phyloP scores from a whole-genome alignment of 2,113 vertebrate species.

The Hystrix cristata region DNA sequence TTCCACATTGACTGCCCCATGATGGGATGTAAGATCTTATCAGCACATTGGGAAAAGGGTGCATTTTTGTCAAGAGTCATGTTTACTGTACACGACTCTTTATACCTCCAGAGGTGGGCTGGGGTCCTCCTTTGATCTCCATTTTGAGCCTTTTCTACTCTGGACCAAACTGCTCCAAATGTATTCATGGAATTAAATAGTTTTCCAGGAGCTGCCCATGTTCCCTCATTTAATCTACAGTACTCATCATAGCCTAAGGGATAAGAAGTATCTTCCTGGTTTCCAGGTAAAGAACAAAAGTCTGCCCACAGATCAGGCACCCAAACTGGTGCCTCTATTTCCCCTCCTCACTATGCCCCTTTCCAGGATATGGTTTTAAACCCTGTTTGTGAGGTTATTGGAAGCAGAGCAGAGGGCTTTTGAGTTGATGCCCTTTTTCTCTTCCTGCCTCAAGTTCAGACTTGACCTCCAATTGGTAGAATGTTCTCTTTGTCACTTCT shows the following conservation, averaged over 20 bases:
- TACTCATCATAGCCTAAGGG: neutral
- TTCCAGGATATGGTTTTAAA: neutral
- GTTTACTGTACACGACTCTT: neutral
- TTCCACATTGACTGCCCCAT: neutral
- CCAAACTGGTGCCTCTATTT: neutral
- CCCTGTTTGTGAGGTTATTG: neutral
- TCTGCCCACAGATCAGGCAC: neutral
- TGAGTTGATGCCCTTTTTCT: neutral
- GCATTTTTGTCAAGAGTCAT: neutral
- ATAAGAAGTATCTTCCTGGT: neutral
- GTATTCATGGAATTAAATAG: neutral
- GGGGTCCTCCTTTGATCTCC: neutral
- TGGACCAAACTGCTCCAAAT: neutral
- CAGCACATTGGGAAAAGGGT: neutral
- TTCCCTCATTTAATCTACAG: neutral
- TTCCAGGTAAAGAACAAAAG: constrained; percentile 12
- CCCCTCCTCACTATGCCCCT: neutral
- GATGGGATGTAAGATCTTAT: neutral
- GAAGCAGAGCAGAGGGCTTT: neutral
- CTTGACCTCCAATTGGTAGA: neutral
- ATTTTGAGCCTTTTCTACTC: neutral
- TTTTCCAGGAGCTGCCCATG: neutral
- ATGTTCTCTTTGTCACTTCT: neutral
- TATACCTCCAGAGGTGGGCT: neutral
- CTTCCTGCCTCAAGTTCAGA: constrained; percentile 1